Evolutionary conservation across 2,888 invertebrate genomes (phyloP).

Genomic region (Hydroisotoma schaefferi): DNA sequence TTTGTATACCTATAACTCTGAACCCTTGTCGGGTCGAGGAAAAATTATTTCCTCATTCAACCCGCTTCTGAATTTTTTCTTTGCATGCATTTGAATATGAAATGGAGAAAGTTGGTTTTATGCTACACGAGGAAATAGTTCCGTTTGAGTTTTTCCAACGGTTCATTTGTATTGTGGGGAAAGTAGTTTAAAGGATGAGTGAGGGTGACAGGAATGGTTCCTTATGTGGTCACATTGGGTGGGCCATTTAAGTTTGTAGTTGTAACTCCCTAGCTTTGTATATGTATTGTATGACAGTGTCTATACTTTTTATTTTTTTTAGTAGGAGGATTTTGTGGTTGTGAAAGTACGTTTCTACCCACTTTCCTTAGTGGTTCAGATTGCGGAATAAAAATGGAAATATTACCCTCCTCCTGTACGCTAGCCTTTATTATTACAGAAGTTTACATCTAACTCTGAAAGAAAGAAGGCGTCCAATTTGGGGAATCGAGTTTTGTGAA

Average conservation of each 20-base stretch:
- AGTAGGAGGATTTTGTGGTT: background rate
- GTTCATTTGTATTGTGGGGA: background rate
- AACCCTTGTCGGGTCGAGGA: background rate
- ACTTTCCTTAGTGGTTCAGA: too few relatives aligned
- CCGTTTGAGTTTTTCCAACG: background rate
- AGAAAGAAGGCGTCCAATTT: background rate
- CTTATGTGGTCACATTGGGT: background rate
- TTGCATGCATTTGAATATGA: background rate
- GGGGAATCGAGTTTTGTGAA: background rate
- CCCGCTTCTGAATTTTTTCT: background rate
- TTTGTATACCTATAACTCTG: background rate
- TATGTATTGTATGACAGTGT: background rate
- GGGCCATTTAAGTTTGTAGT: too few relatives aligned
- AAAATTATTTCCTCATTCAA: background rate
- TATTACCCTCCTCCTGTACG: background rate
- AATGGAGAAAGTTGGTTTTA: background rate
- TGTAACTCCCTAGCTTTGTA: background rate
- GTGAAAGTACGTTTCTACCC: background rate
- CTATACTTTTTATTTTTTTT: background rate
- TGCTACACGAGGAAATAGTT: background rate
- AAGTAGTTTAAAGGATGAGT: background rate
- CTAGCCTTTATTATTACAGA: background rate
- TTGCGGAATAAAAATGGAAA: background rate
- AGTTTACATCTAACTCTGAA: background rate
- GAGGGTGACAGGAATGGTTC: slow-evolving; percentile 1